These are phyloP conservation scores for Pyrocoelia pectoralis DNA, from an alignment of 2,888 invertebrate species.

Conservation along the genomic window DNA sequence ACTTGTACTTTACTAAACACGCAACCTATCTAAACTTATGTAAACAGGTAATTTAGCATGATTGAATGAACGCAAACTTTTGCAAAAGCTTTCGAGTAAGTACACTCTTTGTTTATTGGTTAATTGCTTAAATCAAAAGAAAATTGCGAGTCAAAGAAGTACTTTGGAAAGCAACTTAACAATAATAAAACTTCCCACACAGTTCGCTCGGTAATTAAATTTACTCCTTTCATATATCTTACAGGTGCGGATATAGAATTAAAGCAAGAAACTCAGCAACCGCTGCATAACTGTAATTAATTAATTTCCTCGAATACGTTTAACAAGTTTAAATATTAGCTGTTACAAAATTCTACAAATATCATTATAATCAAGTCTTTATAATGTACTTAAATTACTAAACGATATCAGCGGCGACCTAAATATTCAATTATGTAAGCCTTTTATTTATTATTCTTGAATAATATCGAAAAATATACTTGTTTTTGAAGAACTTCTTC, in stretches of 20 bases:
- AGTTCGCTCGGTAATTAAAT: constrained; percentile 8
- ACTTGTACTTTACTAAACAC: constrained; percentile 28
- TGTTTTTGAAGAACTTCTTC: background rate
- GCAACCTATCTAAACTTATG: constrained; percentile 7
- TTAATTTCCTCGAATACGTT: constrained; percentile 25
- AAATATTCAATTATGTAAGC: background rate
- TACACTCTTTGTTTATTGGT: constrained; percentile 5
- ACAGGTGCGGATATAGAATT: constrained; percentile 15
- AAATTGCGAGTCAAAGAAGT: constrained; percentile 6
- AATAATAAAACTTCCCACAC: constrained; percentile 6
- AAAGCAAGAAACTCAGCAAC: constrained; percentile 14
- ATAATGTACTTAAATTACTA: constrained; percentile 13
- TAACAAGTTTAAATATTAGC: constrained; percentile 26
- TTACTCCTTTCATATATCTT: constrained; percentile 10
- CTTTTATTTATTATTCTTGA: background rate
- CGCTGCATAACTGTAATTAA: constrained; percentile 25
- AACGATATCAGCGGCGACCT: background rate
- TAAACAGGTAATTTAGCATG: constrained; percentile 16
- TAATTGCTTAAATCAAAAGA: constrained; percentile 9
- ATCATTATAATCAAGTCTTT: constrained; percentile 20
- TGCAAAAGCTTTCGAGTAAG: background rate
- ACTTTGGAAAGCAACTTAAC: constrained; percentile 4
- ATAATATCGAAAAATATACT: background rate
- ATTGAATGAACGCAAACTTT: background rate
- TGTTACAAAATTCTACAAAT: constrained; percentile 23